phyloP scores from a whole-genome alignment of 2,888 invertebrate genomes.

The Anaspis maculata region DNA sequence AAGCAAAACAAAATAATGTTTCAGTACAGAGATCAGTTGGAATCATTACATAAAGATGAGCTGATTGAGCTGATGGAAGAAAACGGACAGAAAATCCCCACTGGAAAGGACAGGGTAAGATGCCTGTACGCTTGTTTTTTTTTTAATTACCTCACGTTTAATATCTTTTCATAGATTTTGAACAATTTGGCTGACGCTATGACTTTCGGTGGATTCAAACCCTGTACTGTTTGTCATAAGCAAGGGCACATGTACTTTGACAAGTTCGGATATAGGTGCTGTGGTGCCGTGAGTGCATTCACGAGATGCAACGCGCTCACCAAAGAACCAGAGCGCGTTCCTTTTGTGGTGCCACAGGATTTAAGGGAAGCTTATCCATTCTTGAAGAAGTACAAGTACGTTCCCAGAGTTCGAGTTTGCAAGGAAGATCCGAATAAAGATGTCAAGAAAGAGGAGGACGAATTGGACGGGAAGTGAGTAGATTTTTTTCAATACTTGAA shows the following conservation, averaged over 20 bases:
- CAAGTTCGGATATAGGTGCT: slow-evolving; percentile 75
- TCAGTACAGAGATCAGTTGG: slow-evolving; percentile 55
- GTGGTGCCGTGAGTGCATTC: slow-evolving; percentile 74
- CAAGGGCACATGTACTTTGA: slow-evolving; percentile 60
- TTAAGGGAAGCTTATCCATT: slow-evolving; percentile 49
- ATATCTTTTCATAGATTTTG: slow-evolving; percentile 50
- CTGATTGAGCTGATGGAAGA: slow-evolving; percentile 55
- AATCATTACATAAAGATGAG: slow-evolving; percentile 52
- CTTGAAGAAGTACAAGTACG: slow-evolving; percentile 55
- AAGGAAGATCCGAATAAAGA: slow-evolving; percentile 40
- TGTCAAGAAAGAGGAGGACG: slow-evolving; percentile 42
- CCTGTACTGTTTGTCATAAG: slow-evolving; percentile 74
- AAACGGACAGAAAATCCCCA: slow-evolving; percentile 65
- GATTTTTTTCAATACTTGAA: slow-evolving; percentile 5
- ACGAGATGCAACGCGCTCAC: slow-evolving; percentile 68
- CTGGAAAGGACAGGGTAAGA: slow-evolving; percentile 60
- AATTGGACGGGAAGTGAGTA: slow-evolving; percentile 25
- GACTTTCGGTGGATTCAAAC: slow-evolving; percentile 75
- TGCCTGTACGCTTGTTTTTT: too few species aligned
- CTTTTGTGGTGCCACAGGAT: slow-evolving; percentile 60
- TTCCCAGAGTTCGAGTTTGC: slow-evolving; percentile 50
- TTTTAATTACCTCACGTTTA: slow-evolving; percentile 5
- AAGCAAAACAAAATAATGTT: slow-evolving; percentile 68
- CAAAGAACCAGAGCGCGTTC: slow-evolving; percentile 61
- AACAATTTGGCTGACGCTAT: slow-evolving; percentile 77